Base-by-base conservation (phyloP, 2,113 vertebrate species). In the Antigone vipio region DNA sequence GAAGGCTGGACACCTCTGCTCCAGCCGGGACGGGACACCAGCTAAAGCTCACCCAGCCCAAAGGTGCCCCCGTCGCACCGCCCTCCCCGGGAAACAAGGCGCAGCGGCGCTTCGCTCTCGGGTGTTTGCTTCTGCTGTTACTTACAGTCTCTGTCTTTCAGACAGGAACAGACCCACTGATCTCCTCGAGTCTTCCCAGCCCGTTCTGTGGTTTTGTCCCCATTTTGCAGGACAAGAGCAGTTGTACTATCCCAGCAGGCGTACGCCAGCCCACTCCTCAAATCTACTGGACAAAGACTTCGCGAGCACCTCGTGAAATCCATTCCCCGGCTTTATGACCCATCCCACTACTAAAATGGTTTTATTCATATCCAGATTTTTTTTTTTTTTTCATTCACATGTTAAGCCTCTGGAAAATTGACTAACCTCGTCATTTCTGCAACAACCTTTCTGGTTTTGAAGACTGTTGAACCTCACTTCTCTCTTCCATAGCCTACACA, bases 101-200 rank as follows among this genome's bases (percentile, higher is more conserved):
- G 0, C 30, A 34, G 40, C 1, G 0, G 66, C 53, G 17, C 49
- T 67, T 14, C 10, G 23, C 0, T 55, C 53, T 12, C 4, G 10
- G 15, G 44, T 1, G 0, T 32, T 38, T 47, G 38, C 78, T 83
- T n/a, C 77, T 27, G 15, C 24, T n/a, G 30, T 11, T 32, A 38
- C 12, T 12, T 10, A 27, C 22, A 26, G 29, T 2, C 44, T 32
- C 2, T 11, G 5, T 38, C 42, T 14, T 64, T 52, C 66, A 72
- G 56, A 9, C 60, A 63, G 30, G 22, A 76, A 53, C 3, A 45
- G 59, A 72, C 35, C 6, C 72, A 52, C 0, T 9, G 50, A 78
- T 7, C 42, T 18, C 69, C 50, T 44, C 2, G 0, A 59, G 29
- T 21, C 38, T 45, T 71, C 6, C 74, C 69, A 77, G 73, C 9